phyloP scores from a whole-genome alignment of 2,888 invertebrate genomes.

The Trichopoda pennipes region DNA sequence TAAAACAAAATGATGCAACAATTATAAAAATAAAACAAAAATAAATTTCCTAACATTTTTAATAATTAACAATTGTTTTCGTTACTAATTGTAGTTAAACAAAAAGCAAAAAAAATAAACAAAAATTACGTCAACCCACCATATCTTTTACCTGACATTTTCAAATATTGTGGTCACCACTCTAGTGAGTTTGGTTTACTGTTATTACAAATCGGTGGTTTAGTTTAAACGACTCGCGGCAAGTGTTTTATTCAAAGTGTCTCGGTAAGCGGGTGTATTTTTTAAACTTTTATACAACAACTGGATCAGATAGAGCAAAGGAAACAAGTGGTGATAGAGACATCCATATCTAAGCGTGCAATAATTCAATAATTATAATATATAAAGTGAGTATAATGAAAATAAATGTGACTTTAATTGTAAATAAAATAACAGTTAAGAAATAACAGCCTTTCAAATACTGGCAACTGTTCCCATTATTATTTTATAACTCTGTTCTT shows the following conservation, averaged over 20 bases:
- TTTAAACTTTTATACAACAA: slow-evolving; percentile 15
- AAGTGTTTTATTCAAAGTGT: slow-evolving; percentile 40
- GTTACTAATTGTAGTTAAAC: slow-evolving; percentile 36
- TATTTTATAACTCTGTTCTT: no score
- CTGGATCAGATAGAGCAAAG: background rate
- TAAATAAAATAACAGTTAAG: background rate
- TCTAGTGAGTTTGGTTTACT: slow-evolving; percentile 12
- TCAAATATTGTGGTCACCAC: slow-evolving; percentile 19
- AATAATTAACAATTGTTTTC: slow-evolving; percentile 10
- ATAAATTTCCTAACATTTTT: no score
- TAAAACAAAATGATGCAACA: no score
- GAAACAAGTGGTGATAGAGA: background rate
- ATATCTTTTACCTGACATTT: slow-evolving; percentile 17
- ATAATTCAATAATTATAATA: slow-evolving; percentile 41
- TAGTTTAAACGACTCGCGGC: slow-evolving; percentile 70
- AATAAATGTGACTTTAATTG: background rate
- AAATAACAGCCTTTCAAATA: no score
- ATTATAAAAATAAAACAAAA: no score
- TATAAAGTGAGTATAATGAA: slow-evolving; percentile 38
- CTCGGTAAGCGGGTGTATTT: background rate
- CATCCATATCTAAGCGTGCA: slow-evolving; percentile 52
- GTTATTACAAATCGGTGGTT: slow-evolving; percentile 30
- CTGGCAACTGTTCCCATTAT: no score
- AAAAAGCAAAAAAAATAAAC: slow-evolving; percentile 18
- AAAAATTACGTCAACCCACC: slow-evolving; percentile 39